These are phyloP conservation scores for Holocentrus rufus DNA, from an alignment of 2,797 vertebrate species.

Conservation along the genomic window DNA sequence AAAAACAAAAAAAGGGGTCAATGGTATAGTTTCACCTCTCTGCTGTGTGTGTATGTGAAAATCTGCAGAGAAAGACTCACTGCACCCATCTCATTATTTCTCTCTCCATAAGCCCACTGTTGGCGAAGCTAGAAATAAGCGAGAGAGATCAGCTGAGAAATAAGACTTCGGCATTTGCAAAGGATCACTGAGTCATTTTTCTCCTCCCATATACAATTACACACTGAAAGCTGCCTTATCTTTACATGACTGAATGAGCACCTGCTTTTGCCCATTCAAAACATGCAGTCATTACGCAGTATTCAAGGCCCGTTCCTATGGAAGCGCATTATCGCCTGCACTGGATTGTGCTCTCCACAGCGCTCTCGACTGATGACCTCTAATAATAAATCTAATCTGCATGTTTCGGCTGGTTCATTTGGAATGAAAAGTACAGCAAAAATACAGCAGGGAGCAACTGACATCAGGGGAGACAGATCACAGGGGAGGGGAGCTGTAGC, in stretches of 20 bases:
- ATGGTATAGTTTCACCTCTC: not conserved
- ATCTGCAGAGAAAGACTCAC: not conserved
- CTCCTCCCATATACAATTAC: constrained; percentile 34
- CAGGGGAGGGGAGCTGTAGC: constrained; percentile 66
- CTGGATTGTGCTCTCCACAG: constrained; percentile 17
- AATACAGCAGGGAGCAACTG: constrained; percentile 47
- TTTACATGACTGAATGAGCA: constrained; percentile 41
- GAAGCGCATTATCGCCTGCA: constrained; percentile 30
- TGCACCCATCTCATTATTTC: not conserved
- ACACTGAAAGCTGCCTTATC: constrained; percentile 20
- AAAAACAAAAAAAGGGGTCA: not conserved
- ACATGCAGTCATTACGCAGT: constrained; percentile 17
- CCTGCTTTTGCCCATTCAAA: constrained; percentile 31
- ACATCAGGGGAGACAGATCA: constrained; percentile 59
- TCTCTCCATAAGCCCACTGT: not conserved
- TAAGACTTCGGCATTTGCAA: constrained; percentile 4
- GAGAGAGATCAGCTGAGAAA: constrained; percentile 14
- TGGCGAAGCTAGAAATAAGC: not conserved
- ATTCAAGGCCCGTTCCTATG: constrained; percentile 20
- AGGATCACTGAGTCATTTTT: constrained; percentile 20
- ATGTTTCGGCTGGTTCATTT: constrained; percentile 65
- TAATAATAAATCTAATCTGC: constrained; percentile 60
- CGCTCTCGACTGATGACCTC: constrained; percentile 46
- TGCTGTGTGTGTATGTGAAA: not conserved
- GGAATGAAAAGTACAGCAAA: constrained; percentile 47